Conservation (phyloP, 2,888 invertebrate species). For the Oligia latruncula region DNA sequence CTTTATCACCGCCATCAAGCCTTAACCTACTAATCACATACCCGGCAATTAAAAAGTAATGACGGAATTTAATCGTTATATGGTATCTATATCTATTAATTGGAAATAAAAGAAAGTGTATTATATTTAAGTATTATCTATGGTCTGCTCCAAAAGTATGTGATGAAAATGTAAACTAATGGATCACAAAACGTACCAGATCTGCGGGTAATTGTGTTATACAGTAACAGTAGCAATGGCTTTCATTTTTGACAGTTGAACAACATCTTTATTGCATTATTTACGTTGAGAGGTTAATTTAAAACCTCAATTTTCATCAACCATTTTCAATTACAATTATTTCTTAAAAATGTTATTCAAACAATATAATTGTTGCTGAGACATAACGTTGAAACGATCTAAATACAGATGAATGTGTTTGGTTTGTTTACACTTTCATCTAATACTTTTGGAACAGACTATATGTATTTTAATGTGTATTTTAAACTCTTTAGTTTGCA, state of each 20-base stretch:
- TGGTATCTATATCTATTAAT: constrained; percentile 46
- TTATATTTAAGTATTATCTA: not conserved
- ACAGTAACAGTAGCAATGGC: not conserved
- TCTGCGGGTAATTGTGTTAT: not conserved
- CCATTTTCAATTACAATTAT: not conserved
- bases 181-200: not conserved
- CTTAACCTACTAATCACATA: constrained; percentile 31
- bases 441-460: not conserved
- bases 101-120: constrained; percentile 45
- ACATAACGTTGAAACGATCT: not conserved
- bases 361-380: not conserved
- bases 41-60: constrained; percentile 53
- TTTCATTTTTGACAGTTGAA: not conserved
- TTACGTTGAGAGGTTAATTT: not conserved
- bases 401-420: no score
- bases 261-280: not conserved
- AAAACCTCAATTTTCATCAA: no score
- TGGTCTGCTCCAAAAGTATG: not conserved
- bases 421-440: not conserved
- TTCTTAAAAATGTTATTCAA: not conserved
- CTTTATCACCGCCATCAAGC: constrained; percentile 36
- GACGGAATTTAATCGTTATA: constrained; percentile 34
- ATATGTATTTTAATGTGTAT: not conserved
- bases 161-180: not conserved
- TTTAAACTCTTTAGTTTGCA: constrained; percentile 26